Evolutionary conservation across 92 coral and sea anemone genomes (phyloP).

Genomic region (Phenganax stokvisi): DNA sequence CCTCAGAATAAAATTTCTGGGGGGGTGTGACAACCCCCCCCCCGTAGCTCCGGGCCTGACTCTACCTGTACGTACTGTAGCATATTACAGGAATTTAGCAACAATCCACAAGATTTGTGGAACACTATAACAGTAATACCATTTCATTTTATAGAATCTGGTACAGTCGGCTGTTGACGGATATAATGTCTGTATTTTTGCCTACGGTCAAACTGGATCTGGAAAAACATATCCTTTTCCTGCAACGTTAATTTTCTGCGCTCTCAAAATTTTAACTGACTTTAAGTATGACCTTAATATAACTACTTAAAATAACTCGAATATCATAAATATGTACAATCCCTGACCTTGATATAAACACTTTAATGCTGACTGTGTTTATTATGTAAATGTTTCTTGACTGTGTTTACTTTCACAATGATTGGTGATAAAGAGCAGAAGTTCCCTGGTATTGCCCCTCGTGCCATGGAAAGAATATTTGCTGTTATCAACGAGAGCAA

Average conservation of each 20-base stretch:
- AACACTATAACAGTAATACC: neutral
- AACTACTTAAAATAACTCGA: neutral
- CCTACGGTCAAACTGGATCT: slow-evolving; percentile 98
- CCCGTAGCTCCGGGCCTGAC: no score
- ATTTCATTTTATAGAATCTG: slow-evolving; percentile 57
- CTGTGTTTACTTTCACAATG: slow-evolving; percentile 76
- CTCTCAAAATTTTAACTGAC: neutral
- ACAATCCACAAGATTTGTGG: no score
- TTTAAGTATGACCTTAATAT: neutral
- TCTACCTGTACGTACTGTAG: no score
- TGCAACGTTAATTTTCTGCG: neutral
- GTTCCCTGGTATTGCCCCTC: slow-evolving; percentile 96
- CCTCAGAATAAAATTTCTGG: no score
- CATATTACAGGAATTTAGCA: no score
- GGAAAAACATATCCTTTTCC: slow-evolving; percentile 93
- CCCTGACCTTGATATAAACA: no score
- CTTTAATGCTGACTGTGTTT: no score
- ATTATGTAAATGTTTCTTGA: slow-evolving; percentile 38
- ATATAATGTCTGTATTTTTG: slow-evolving; percentile 97
- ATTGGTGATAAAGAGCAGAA: slow-evolving; percentile 93
- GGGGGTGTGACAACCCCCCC: no score
- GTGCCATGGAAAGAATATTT: slow-evolving; percentile 86
- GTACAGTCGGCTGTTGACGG: slow-evolving; percentile 99
- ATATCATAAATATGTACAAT: neutral
- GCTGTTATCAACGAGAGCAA: slow-evolving; percentile 64